Evolutionary conservation across 2,888 invertebrate species (phyloP), one percentile per base, ranked within the genome.

Genomic region (Nephrotoma guestfalica): DNA sequence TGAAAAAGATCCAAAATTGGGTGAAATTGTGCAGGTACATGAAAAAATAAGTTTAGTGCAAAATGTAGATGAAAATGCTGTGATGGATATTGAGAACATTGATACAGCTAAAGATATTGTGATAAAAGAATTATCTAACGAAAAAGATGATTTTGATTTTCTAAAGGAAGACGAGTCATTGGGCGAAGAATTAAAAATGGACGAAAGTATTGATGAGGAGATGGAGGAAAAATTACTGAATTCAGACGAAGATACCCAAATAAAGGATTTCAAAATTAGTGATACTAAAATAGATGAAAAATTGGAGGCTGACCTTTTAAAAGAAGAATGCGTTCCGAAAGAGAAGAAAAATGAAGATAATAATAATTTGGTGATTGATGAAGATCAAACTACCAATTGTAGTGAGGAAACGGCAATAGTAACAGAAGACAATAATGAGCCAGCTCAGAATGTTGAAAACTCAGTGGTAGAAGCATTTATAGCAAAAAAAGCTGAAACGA

Each of bases 1-100:
- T 86, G 92, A 92, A 87, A 90, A 91, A 87, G 92, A 92, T 89
- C 92, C 92, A 0, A 91, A 92, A 87, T 87, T 92, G 57, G 91
- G 92, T 6, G 92, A 90, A 88, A 91, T 92, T 87, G 91, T 92
- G 0, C 91, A 92, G 87, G 90, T 88, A 86, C 88, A 88, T 41
- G 87, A 87, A 42, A 87, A 87, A 86, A 86, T 83, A 87, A 15
- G 86, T 43, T 85, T 86, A 0, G 87, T 85, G 7, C 30, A 83
- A 2, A 57, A 47, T n/a, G 18, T 13, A 15, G 86, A 71, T 45
- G 85, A 47, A 41, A 85, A 40, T 43, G 18, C 86, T 30, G 9
- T n/a, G 11, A 83, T 86, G 13, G 87, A 87, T 86, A 45, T 87
- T 15, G 41, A 42, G 7, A 57, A 41, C 71, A 13, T 86, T 41